Percentiles rank a stretch among this genome's conserved stretches.
These are phyloP conservation scores for Patiria pectinifera DNA, from an alignment of 53 echinoderm and acorn worm genomes.

Conservation along the genomic window DNA sequence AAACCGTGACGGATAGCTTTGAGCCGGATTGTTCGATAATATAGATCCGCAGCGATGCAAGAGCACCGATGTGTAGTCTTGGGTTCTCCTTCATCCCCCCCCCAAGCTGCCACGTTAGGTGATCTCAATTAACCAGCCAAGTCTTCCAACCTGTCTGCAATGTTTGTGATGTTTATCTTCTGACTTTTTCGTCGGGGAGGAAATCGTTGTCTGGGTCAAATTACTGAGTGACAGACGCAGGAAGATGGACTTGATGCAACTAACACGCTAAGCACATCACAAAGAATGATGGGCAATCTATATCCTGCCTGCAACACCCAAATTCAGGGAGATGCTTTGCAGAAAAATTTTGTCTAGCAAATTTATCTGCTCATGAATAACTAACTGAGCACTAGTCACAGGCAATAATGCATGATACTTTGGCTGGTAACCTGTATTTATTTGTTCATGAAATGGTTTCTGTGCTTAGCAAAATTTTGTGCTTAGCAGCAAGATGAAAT, in stretches of 20 bases:
- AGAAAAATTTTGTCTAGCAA: too few species aligned
- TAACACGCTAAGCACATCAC: conserved; percentile 6
- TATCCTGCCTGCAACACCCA: background rate
- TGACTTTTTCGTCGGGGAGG: conserved; percentile 10
- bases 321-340: background rate
- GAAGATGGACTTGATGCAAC: conserved; percentile 28
- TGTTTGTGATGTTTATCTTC: conserved; percentile 39
- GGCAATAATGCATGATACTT: too few species aligned
- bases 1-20: conserved; percentile 14
- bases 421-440: too few species aligned
- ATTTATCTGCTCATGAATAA: too few species aligned
- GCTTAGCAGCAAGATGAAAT: too few species aligned
- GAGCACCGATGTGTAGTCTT: background rate
- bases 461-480: background rate
- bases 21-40: conserved; percentile 52
- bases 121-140: conserved; percentile 44
- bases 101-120: conserved; percentile 8
- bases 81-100: background rate
- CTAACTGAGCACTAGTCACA: too few species aligned
- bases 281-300: conserved; percentile 12
- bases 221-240: conserved; percentile 24
- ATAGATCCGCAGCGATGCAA: conserved; percentile 4
- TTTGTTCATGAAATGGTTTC: too few species aligned
- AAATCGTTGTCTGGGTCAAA: conserved; percentile 23
- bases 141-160: conserved; percentile 1